Base-by-base conservation (phyloP, 2,888 invertebrate genomes). In the Molorchus minor region DNA sequence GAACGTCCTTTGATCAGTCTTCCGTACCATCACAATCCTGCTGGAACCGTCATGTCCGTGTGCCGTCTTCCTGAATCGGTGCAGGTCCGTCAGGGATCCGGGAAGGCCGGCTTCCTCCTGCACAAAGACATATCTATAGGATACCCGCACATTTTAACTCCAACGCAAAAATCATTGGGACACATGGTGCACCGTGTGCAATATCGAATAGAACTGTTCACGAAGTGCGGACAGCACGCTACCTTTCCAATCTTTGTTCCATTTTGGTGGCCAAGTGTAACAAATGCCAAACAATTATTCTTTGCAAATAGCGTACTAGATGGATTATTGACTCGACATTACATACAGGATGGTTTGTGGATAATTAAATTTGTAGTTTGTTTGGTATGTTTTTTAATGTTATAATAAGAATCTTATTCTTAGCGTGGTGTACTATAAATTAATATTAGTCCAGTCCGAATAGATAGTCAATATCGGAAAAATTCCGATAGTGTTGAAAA, bases 21-120 rank as follows among this genome's bases (percentile, higher is more conserved):
- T 87, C 67, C 88, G 82, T 49, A 87, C 87, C 87, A 88, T 87
- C 66, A 88, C 86, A 69, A 88, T 87, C 75, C 87, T 80, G 70
- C 86, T 86, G 67, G 85, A 80, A 25, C 82, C 82, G 72, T 83
- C 82, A 69, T 83, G 82, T 25, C 81, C 80, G 62, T 81, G 81
- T 4, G 76, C 75, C 4, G 78, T 79, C 66, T 78, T 79, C 60
- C 79, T 70, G 67, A 78, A 80, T 17, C 80, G 64, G 61, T 80
- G 78, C 41, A 81, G 70, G 59, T 80, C 79, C 38, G 78, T 79
- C 16, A 80, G 66, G 25, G 79, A 79, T 3, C 76, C 12, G 80
- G 80, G 65, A 75, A 80, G 36, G 72, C 73, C 12, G 79, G 71
- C 65, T 73, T 77, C 58, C 75, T 72, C 74, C 79, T 79, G 67